Percentiles rank a stretch among this genome's conserved stretches.
Conservation (phyloP, 1,140 invertebrate species). For the Atta texana region DNA sequence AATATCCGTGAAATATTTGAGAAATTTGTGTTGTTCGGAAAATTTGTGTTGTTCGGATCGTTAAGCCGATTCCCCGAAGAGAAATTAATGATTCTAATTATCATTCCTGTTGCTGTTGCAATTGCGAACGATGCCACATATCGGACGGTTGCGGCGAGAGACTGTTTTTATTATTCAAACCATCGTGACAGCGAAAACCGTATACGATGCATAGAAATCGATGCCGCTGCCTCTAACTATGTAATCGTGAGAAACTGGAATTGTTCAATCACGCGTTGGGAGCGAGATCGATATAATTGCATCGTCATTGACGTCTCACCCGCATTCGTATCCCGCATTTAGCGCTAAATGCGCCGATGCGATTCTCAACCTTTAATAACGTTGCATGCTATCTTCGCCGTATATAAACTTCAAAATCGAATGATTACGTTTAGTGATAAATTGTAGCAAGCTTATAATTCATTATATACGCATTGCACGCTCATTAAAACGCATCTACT, state of each 20-base stretch:
- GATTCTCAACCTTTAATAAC: slow-evolving; percentile 29
- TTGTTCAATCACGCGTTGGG: slow-evolving; percentile 46
- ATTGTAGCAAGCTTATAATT: background rate
- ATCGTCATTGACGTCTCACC: slow-evolving; percentile 44
- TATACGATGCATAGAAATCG: slow-evolving; percentile 35
- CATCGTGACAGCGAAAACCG: slow-evolving; percentile 25
- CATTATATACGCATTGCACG: background rate
- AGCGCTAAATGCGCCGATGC: slow-evolving; percentile 21
- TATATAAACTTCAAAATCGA: slow-evolving; percentile 5
- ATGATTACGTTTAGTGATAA: background rate
- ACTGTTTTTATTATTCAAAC: slow-evolving; percentile 54
- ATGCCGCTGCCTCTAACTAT: slow-evolving; percentile 9
- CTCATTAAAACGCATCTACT: too few relatives aligned
- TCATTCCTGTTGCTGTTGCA: slow-evolving; percentile 15
- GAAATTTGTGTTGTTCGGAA: background rate
- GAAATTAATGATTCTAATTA: slow-evolving; percentile 51
- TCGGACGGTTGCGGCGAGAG: background rate
- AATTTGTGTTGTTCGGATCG: background rate
- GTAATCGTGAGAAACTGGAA: slow-evolving; percentile 55
- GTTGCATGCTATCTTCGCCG: background rate
- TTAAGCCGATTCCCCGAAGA: background rate
- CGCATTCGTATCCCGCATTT: slow-evolving; percentile 30
- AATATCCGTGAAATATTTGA: background rate
- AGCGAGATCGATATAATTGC: slow-evolving; percentile 54
- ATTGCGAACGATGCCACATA: slow-evolving; percentile 2